Evolutionary conservation across 1,140 invertebrate species (phyloP).

Genomic region (Eupristina koningsbergeri): DNA sequence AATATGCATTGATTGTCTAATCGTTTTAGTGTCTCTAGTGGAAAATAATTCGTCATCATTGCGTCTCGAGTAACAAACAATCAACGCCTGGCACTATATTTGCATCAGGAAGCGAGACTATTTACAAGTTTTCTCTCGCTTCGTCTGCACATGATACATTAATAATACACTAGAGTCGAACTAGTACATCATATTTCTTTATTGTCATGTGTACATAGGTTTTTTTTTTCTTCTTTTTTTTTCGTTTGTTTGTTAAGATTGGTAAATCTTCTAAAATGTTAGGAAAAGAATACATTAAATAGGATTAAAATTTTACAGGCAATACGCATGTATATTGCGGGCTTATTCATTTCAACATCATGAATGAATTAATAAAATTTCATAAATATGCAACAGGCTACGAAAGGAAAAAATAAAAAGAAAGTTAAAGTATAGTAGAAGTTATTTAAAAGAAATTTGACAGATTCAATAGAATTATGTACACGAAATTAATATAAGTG

Average conservation of each 20-base stretch:
- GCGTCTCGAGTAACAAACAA: slow-evolving; percentile 51
- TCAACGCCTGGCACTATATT: slow-evolving; percentile 58
- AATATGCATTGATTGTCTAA: slow-evolving; percentile 30
- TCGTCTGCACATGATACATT: slow-evolving; percentile 24
- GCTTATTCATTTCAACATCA: background rate
- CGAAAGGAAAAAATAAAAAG: slow-evolving; percentile 16
- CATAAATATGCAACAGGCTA: background rate
- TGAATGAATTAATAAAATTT: slow-evolving; percentile 27
- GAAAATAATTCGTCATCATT: slow-evolving; percentile 31
- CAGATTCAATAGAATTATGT: background rate
- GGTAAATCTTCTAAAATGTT: slow-evolving; percentile 36
- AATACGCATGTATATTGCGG: background rate
- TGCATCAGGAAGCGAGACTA: slow-evolving; percentile 56
- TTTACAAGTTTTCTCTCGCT: slow-evolving; percentile 60
- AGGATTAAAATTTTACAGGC: background rate
- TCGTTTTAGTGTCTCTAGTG: background rate
- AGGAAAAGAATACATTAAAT: slow-evolving; percentile 8
- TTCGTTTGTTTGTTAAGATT: too few species aligned
- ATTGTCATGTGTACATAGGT: background rate
- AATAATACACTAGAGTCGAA: slow-evolving; percentile 27
- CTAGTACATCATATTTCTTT: slow-evolving; percentile 29
- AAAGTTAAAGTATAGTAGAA: slow-evolving; percentile 8
- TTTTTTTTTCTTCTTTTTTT: too few species aligned
- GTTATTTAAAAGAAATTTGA: slow-evolving; percentile 28
- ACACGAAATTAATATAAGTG: background rate